Conservation (phyloP, 2,888 invertebrate genomes). For the Sturmia bella region DNA sequence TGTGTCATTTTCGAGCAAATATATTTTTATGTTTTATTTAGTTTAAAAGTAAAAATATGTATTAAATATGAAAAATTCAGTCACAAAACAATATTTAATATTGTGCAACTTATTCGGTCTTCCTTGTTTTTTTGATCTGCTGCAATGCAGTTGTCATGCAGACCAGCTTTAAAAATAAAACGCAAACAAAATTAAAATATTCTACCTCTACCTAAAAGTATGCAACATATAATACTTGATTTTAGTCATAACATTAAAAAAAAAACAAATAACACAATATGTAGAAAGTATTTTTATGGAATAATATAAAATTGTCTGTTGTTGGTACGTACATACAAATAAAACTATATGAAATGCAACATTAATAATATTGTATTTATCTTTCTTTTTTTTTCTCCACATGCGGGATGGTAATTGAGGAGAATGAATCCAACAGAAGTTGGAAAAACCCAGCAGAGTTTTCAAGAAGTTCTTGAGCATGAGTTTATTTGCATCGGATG, state of each 20-base stretch:
- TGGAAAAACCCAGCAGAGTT: accelerated
- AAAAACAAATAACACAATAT: slow-evolving; percentile 5
- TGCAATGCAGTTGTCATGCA: slow-evolving; percentile 69
- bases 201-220: slow-evolving; percentile 37
- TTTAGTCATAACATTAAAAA: slow-evolving; percentile 60
- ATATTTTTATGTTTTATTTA: slow-evolving; percentile 3
- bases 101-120: slow-evolving; percentile 40
- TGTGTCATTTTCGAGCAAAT: neutral
- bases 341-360: slow-evolving; percentile 14
- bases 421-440: neutral
- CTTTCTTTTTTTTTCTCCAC: slow-evolving; percentile 31
- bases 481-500: too few species aligned
- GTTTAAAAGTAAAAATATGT: slow-evolving; percentile 30
- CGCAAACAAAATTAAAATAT: slow-evolving; percentile 22
- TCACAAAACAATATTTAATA: slow-evolving; percentile 56
- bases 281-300: slow-evolving; percentile 32
- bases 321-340: slow-evolving; percentile 1
- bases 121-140: slow-evolving; percentile 53
- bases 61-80: slow-evolving; percentile 49
- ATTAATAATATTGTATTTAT: slow-evolving; percentile 62
- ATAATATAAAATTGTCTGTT: slow-evolving; percentile 21
- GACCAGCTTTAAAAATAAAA: slow-evolving; percentile 47
- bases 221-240: slow-evolving; percentile 31
- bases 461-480: neutral
- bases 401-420: neutral